Conservation (phyloP, 92 coral and sea anemone genomes). For the Epizoanthus fatuus region DNA sequence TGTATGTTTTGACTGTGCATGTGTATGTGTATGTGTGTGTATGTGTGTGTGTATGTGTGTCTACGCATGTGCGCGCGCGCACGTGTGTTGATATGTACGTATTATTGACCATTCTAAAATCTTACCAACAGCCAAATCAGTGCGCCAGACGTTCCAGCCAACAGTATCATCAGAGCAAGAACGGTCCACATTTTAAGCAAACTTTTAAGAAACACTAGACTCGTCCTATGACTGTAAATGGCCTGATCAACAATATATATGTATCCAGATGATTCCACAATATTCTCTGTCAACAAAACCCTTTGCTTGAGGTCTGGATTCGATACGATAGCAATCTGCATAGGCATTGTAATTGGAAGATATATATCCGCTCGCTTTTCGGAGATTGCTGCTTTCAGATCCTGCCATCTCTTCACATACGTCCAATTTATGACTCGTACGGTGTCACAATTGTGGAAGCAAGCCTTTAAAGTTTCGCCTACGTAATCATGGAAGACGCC, state of each 20-base stretch:
- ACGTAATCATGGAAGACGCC: slow-evolving; percentile 13
- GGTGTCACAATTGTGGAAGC: not conserved
- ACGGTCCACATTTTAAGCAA: slow-evolving; percentile 16
- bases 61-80: too few relatives aligned
- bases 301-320: not conserved
- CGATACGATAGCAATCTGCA: not conserved
- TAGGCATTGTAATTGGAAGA: slow-evolving; percentile 23
- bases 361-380: slow-evolving; percentile 1
- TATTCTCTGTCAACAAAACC: not conserved
- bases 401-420: not conserved
- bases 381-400: not conserved
- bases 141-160: slow-evolving; percentile 16
- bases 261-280: not conserved
- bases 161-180: not conserved
- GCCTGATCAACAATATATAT: slow-evolving; percentile 12
- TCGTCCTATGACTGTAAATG: not conserved
- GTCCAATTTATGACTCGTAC: not conserved
- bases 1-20: too few relatives aligned
- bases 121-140: slow-evolving; percentile 28
- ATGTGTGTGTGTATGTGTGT: too few relatives aligned
- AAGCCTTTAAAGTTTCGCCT: not conserved
- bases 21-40: too few relatives aligned
- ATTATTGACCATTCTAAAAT: too few relatives aligned
- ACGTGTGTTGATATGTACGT: too few relatives aligned
- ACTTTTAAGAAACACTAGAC: not conserved